A percentile compares a stretch with the other conserved stretches of the same genome.
These are phyloP conservation scores for Lapara coniferarum DNA, from an alignment of 2,888 invertebrate genomes.

Conservation along the genomic window DNA sequence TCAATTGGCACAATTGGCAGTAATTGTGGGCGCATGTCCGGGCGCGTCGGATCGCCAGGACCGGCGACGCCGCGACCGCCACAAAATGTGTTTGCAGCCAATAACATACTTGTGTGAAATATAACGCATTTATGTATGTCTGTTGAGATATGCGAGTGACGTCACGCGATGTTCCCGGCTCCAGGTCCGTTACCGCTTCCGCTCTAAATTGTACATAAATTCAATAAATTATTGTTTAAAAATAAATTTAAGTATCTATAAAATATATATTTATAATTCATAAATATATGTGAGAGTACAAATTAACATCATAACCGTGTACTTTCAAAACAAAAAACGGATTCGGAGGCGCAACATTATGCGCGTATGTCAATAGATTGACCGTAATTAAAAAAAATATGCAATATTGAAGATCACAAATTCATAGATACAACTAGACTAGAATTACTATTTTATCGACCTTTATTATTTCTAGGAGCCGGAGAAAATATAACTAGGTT, in stretches of 20 bases:
- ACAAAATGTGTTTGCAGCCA: slow-evolving; percentile 20
- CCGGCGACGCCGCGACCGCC: slow-evolving; percentile 9
- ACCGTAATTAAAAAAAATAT: no score
- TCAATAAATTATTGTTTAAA: slow-evolving; percentile 22
- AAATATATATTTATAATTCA: neutral
- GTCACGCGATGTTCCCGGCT: slow-evolving; percentile 13
- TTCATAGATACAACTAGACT: no score
- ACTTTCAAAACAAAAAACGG: no score
- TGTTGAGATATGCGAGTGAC: slow-evolving; percentile 17
- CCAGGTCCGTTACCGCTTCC: slow-evolving; percentile 29
- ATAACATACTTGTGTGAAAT: slow-evolving; percentile 15
- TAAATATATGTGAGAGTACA: neutral
- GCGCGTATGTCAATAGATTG: no score
- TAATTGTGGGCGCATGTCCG: slow-evolving; percentile 82
- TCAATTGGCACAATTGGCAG: slow-evolving; percentile 83
- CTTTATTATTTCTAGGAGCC: no score
- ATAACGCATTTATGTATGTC: slow-evolving; percentile 1
- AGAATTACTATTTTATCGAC: no score
- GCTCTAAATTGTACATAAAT: slow-evolving; percentile 28
- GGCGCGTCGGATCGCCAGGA: slow-evolving; percentile 52
- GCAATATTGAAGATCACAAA: no score
- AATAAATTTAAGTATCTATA: slow-evolving; percentile 21
- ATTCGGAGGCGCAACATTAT: no score
- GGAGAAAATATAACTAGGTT: neutral
- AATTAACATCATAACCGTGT: neutral